These are phyloP conservation scores for Anisognathus igniventris DNA, from an alignment of 2,797 vertebrate genomes.

Conservation along the genomic window DNA sequence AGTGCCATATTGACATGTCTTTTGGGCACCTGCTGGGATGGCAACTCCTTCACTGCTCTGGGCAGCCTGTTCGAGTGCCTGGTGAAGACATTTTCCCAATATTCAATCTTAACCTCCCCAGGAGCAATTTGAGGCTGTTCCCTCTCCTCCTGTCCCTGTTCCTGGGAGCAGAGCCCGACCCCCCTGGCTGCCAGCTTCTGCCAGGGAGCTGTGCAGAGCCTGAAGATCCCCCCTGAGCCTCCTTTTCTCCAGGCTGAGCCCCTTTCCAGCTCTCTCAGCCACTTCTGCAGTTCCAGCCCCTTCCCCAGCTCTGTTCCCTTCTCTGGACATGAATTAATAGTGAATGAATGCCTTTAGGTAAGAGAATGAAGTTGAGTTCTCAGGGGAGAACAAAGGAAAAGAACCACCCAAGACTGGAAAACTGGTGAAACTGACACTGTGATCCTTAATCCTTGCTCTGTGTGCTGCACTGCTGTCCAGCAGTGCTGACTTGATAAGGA, in stretches of 20 bases:
- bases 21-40: background rate
- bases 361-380: background rate
- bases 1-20: background rate
- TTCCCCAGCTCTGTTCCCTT: background rate
- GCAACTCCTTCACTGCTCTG: background rate
- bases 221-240: fast-evolving
- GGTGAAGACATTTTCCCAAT: background rate
- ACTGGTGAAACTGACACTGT: background rate
- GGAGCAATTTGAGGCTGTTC: background rate
- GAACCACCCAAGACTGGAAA: background rate
- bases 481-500: background rate
- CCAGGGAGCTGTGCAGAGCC: background rate
- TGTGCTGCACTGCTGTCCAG: background rate
- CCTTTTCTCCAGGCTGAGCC: background rate
- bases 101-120: background rate
- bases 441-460: background rate
- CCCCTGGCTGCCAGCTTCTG: fast-evolving
- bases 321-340: background rate
- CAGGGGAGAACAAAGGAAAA: background rate
- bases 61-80: background rate
- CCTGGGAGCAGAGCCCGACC: background rate
- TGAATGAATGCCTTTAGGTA: background rate
- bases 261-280: background rate
- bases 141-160: background rate
- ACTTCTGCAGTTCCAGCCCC: background rate